A percentile compares a stretch with the other conserved stretches of the same genome.
Conservation (phyloP, 2,888 invertebrate genomes). For the Xiphydria camelus region DNA sequence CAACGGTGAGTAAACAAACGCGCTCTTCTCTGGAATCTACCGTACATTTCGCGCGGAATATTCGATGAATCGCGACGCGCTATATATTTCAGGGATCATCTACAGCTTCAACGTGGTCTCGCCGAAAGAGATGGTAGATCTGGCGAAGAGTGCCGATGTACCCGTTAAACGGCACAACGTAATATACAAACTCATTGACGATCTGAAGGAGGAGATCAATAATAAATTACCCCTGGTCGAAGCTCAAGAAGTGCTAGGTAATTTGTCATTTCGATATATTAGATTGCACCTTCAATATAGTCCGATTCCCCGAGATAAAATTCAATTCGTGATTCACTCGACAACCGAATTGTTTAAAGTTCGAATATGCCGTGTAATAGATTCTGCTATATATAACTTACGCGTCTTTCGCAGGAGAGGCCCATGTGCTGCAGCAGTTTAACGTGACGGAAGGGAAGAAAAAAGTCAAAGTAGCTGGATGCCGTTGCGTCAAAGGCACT, state of each 20-base stretch:
- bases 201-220: conserved; percentile 80
- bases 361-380: too few relatives aligned
- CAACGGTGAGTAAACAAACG: conserved; percentile 57
- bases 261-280: conserved; percentile 31
- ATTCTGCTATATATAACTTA: too few relatives aligned
- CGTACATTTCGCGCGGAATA: neutral
- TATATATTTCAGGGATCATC: conserved; percentile 66
- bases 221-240: conserved; percentile 70
- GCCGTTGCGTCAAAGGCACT: conserved; percentile 78
- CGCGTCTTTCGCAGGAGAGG: conserved; percentile 81
- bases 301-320: too few relatives aligned
- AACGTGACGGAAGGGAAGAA: conserved; percentile 76
- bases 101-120: conserved; percentile 86
- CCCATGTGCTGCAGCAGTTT: conserved; percentile 83
- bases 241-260: conserved; percentile 78
- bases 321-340: too few relatives aligned
- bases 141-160: conserved; percentile 63
- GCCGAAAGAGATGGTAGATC: conserved; percentile 58
- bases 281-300: too few relatives aligned
- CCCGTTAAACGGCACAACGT: conserved; percentile 77
- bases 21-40: neutral
- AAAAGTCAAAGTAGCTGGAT: conserved; percentile 86
- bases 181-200: conserved; percentile 91
- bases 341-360: too few relatives aligned
- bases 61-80: neutral